Conservation (phyloP, 2,797 vertebrate species). For the Cercopithecus mitis region DNA sequence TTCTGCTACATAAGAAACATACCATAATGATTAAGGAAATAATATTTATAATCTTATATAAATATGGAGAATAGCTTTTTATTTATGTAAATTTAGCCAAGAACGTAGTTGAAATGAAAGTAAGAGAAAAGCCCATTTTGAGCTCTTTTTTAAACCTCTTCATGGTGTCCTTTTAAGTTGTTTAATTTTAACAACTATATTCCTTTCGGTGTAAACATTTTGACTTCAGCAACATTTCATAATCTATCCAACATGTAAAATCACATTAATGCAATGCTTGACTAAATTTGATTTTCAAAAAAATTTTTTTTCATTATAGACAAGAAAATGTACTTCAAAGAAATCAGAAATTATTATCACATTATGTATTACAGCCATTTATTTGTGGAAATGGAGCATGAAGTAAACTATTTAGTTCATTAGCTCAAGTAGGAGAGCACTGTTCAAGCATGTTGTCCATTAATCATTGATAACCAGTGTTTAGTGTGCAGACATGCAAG, state of each 20-base stretch:
- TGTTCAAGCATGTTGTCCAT: slow-evolving; percentile 44
- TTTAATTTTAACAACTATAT: slow-evolving; percentile 35
- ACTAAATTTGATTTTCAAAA: slow-evolving; percentile 49
- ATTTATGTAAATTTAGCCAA: neutral
- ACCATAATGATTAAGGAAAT: neutral
- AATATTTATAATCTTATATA: neutral
- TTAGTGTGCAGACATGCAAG: neutral
- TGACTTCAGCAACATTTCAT: slow-evolving; percentile 58
- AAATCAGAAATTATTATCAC: slow-evolving; percentile 75
- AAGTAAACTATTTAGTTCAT: slow-evolving; percentile 81
- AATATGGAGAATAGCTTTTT: slow-evolving; percentile 5
- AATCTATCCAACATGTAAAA: slow-evolving; percentile 42
- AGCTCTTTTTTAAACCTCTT: slow-evolving; percentile 46
- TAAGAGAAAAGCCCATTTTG: neutral
- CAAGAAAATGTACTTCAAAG: slow-evolving; percentile 10
- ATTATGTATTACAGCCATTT: slow-evolving; percentile 77
- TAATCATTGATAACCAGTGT: slow-evolving; percentile 52
- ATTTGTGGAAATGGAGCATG: slow-evolving; percentile 79
- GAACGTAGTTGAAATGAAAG: slow-evolving; percentile 20
- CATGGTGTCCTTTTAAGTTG: slow-evolving; percentile 8
- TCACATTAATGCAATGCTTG: slow-evolving; percentile 40
- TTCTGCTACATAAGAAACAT: neutral
- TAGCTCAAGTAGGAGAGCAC: slow-evolving; percentile 61
- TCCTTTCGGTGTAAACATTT: slow-evolving; percentile 45
- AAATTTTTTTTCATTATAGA: neutral